Evolutionary conservation across 2,113 vertebrate genomes (phyloP), one percentile per base, ranked within the genome.

Genomic region (Ia io): DNA sequence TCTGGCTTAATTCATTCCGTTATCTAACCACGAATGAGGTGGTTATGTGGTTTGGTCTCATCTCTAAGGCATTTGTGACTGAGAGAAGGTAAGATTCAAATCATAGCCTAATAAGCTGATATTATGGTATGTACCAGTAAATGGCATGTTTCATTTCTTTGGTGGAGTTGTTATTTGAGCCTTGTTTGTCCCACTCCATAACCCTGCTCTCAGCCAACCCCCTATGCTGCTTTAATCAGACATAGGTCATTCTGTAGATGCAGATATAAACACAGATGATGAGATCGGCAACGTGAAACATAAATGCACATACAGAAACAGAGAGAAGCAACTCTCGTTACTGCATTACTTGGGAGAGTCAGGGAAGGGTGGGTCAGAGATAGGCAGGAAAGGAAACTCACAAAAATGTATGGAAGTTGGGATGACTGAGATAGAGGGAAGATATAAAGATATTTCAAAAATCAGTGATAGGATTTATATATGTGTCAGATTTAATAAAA

Each of bases 241-340:
- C 10, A 40, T 1, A 30, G 6, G 76, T 23, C 25, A 16, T 42
- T 42, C 11, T 44, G 0, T 10, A 87, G 40, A 20, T 30, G 7
- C 25, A 79, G 18, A 69, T 70, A n/a, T 17, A 79, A 87, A 73
- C 4, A 12, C 13, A 78, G 17, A 61, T 32, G 59, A 74, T 16
- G 71, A 47, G 67, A 47, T 12, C 1, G 13, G 56, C 63, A 71
- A n/a, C 59, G 51, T 42, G 63, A 67, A 78, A 53, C 44, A 37
- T 25, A 69, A 40, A 44, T 40, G 37, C 25, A 37, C n/a, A 5
- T 47, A 9, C 17, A 40, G 74, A 74, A 16, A 65, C 35, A 30
- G 40, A 42, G n/a, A 1, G 0, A 22, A 2, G 22, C 9, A 30
- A 25, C 1, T 53, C 0, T 17, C 16, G 6, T 44, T 2, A 3